Evolutionary conservation across 2,888 invertebrate genomes (phyloP), one percentile per base, ranked within the genome.

Genomic region (Cancer borealis): DNA sequence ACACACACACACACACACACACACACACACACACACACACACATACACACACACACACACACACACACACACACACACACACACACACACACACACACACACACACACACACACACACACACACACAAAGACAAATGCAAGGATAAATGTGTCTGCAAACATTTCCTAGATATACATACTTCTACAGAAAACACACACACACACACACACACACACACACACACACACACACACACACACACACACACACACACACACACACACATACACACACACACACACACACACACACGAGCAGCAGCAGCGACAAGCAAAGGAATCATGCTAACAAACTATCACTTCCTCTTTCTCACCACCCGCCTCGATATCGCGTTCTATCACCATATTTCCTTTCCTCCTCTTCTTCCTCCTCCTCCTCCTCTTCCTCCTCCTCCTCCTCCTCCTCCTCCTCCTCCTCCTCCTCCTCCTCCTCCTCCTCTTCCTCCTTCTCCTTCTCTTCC

Each of bases 281-380:
- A 66, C 66, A 66, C 66, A 66, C 66, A 66, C 66, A 66, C 66
- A 66, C 66, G 17, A 12, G 17, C 66, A 49, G 49, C 49, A 12
- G 8, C 3, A 26, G 73, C n/a, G 73, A 73, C 73, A 73, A 26
- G n/a, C 73, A 73, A n/a, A 79, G 79, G 79, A 79, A 79, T 30
- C 79, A 79, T 79, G 14, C 79, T 79, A 79, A 79, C 79, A 79
- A 79, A 79, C 79, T 79, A 79, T 79, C 26, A 30, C 30, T 79
- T 79, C 30, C 30, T 79, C 30, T 30, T 79, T 79, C 30, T 79
- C 30, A 21, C 30, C 26, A 30, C 79, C 30, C 79, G 30, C 79
- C 30, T 79, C 79, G 30, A 79, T 79, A 79, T 79, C 30, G 79
- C 21, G 30, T 79, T 79, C 73, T 73, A 30, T 79, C 79, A 79